These are phyloP conservation scores for Chromis chromis DNA, from an alignment of 2,797 vertebrate species.

Conservation along the genomic window DNA sequence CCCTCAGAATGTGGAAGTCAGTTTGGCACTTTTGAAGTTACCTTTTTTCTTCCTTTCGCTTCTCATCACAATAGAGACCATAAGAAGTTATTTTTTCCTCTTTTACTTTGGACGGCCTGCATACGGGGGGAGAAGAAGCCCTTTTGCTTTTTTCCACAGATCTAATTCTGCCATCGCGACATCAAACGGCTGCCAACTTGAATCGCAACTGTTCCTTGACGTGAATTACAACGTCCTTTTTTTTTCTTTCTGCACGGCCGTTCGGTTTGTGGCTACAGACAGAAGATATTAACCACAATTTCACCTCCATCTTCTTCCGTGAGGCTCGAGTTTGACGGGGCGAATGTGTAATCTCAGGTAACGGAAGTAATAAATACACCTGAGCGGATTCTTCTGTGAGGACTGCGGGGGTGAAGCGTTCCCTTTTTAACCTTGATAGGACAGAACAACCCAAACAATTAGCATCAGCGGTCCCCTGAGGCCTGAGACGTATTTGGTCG, in stretches of 20 bases:
- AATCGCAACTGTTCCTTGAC: constrained; percentile 30
- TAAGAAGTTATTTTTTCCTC: background rate
- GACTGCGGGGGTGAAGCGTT: constrained; percentile 36
- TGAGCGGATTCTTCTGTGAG: constrained; percentile 52
- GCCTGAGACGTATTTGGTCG: constrained; percentile 57
- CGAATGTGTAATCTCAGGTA: constrained; percentile 54
- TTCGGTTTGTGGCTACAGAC: constrained; percentile 11
- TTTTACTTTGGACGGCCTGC: constrained; percentile 48
- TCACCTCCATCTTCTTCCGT: constrained; percentile 48
- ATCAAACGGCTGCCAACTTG: constrained; percentile 47
- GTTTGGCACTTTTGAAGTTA: constrained; percentile 91
- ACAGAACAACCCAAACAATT: constrained; percentile 57
- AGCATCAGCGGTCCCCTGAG: constrained; percentile 53
- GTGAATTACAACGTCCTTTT: constrained; percentile 25
- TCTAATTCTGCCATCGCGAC: constrained; percentile 58
- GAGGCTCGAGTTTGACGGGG: constrained; percentile 9
- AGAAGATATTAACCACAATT: constrained; percentile 49
- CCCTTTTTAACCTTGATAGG: constrained; percentile 50
- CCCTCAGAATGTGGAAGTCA: constrained; percentile 78
- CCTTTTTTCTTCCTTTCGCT: constrained; percentile 18
- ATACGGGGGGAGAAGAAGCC: constrained; percentile 51
- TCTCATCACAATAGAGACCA: constrained; percentile 39
- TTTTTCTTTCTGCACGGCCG: background rate
- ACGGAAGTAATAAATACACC: constrained; percentile 46
- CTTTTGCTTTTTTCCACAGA: constrained; percentile 47